These are phyloP conservation scores for Contarinia nasturtii DNA, from an alignment of 1,140 invertebrate species.

Conservation along the genomic window DNA sequence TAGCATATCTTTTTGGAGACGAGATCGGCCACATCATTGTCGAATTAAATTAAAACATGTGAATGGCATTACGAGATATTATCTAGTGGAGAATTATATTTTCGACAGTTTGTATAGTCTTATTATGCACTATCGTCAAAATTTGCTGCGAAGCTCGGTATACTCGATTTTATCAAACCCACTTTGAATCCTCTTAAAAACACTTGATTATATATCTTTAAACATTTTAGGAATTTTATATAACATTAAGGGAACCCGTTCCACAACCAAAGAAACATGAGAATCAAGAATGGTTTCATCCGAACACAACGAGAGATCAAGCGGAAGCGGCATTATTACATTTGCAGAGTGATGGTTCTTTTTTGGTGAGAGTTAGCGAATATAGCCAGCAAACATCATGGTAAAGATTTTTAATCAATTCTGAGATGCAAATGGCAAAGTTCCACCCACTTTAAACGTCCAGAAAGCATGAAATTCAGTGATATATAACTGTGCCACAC, in stretches of 20 bases:
- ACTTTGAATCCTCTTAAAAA: too few species aligned
- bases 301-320: slow-evolving; percentile 50
- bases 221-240: slow-evolving; percentile 52
- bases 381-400: too few species aligned
- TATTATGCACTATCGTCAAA: slow-evolving; percentile 75
- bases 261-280: slow-evolving; percentile 90
- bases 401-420: too few species aligned
- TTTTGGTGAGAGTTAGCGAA: slow-evolving; percentile 74
- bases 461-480: too few species aligned
- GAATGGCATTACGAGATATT: slow-evolving; percentile 74
- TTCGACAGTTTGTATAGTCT: slow-evolving; percentile 88
- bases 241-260: slow-evolving; percentile 74
- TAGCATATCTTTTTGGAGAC: slow-evolving; percentile 84
- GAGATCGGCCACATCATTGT: slow-evolving; percentile 80
- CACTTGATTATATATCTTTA: slow-evolving; percentile 4
- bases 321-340: slow-evolving; percentile 75
- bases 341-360: slow-evolving; percentile 74
- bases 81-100: slow-evolving; percentile 68
- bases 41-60: slow-evolving; percentile 80
- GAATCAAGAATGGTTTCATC: slow-evolving; percentile 85
- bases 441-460: too few species aligned
- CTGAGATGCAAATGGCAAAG: too few species aligned
- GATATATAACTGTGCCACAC: too few species aligned
- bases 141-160: slow-evolving; percentile 67
- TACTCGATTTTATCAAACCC: slow-evolving; percentile 7